These are phyloP conservation scores for Bombus superbus DNA, from an alignment of 1,140 invertebrate genomes.

Conservation along the genomic window DNA sequence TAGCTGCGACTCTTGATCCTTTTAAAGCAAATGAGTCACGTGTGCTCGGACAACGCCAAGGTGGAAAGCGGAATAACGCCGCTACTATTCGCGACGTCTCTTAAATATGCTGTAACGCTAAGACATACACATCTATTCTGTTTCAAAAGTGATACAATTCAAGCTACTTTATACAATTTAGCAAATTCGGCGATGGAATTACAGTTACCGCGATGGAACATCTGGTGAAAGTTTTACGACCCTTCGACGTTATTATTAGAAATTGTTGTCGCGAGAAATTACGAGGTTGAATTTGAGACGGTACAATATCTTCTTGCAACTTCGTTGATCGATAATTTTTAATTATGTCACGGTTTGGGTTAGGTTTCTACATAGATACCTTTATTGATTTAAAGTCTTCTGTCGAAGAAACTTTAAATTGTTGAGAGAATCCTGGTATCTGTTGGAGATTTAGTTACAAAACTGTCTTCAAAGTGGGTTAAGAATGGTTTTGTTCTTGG, in stretches of 20 bases:
- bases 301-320: background rate
- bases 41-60: background rate
- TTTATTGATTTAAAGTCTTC: background rate
- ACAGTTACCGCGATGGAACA: background rate
- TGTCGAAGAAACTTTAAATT: background rate
- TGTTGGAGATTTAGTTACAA: background rate
- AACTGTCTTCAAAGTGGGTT: background rate
- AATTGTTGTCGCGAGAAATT: background rate
- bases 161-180: too few species aligned
- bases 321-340: background rate
- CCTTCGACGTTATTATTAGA: too few species aligned
- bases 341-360: background rate
- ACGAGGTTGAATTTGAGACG: background rate
- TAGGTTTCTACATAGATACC: too few species aligned
- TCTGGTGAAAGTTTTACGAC: background rate
- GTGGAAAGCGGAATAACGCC: background rate
- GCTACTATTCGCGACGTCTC: background rate
- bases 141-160: too few species aligned
- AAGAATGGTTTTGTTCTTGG: background rate
- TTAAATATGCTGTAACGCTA: slow-evolving; percentile 4
- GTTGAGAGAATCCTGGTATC: background rate
- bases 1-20: background rate
- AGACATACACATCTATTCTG: too few species aligned
- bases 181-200: too few species aligned
- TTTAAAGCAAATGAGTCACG: slow-evolving; percentile 20